Conservation (phyloP, 2,888 invertebrate species). For the Limnephilus rhombicus region DNA sequence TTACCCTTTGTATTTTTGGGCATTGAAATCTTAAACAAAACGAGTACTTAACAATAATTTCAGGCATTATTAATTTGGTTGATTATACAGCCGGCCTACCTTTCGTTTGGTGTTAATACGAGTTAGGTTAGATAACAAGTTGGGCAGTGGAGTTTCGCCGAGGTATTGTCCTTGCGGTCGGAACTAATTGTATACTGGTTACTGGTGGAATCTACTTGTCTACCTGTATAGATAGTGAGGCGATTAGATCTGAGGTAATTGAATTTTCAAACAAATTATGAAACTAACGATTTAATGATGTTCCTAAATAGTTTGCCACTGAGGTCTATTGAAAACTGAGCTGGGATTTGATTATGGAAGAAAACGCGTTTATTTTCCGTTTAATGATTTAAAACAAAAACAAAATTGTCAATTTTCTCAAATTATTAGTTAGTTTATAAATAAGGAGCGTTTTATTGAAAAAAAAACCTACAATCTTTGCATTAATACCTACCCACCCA, state of each 20-base stretch:
- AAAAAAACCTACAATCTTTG: too few species aligned
- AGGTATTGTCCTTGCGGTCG: neutral
- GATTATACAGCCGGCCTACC: conserved; percentile 15
- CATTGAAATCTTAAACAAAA: conserved; percentile 38
- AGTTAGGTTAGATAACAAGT: conserved; percentile 1
- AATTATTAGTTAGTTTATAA: too few species aligned
- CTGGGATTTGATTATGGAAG: neutral
- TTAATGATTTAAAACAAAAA: neutral
- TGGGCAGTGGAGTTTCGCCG: neutral
- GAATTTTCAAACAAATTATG: neutral
- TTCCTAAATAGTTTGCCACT: neutral
- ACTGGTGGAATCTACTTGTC: neutral
- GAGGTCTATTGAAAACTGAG: neutral
- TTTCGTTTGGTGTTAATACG: conserved; percentile 13
- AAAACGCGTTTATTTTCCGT: neutral
- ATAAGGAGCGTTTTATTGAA: too few species aligned
- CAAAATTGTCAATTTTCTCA: too few species aligned
- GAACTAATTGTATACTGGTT: conserved; percentile 4
- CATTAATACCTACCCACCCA: too few species aligned
- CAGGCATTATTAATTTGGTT: conserved; percentile 17
- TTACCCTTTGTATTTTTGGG: conserved; percentile 18
- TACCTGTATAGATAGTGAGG: neutral
- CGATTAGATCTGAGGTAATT: neutral
- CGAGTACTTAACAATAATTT: conserved; percentile 43
- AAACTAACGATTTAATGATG: neutral